Evolutionary conservation across 1,140 invertebrate genomes (phyloP), one percentile per base, ranked within the genome.

Genomic region (Drosophila virilis): DNA sequence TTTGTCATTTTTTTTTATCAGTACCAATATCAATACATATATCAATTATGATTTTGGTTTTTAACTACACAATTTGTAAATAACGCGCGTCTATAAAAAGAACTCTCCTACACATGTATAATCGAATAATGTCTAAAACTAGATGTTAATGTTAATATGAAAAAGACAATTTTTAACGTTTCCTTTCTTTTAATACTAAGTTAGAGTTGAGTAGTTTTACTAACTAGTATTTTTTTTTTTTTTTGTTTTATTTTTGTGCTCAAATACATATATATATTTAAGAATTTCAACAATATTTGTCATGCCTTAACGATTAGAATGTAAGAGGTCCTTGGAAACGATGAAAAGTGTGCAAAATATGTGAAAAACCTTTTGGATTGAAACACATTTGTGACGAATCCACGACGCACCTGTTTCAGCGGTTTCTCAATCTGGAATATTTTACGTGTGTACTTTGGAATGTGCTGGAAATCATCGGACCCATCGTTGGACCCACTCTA

Each of bases 51-150:
- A 54, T 78, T 81, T 85, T 71, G 66, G 74, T 80, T 73, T 65
- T 67, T 58, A 70, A 75, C 75, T 86, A 83, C 76, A 68, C 72
- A 79, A 51, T 70, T 70, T 88, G 79, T 88, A 86, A 82, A 78
- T 75, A 86, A 86, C 81, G 66, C 74, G 58, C 69, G 69, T 80
- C 77, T 84, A 85, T 84, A 60, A 71, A 85, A 86, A 86, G 78
- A 86, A 60, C 13, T 43, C 33, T 78, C 43, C 82, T 86, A 86
- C 69, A 88, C 66, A 88, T 88, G 72, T 86, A 86, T 80, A 89
- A 89, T 88, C 84, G 83, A 89, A 89, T 88, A 80, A 80, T 69
- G 66, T 51, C 86, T 90, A 88, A 35, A 83, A 48, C 76, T 86
- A 89, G 13, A 64, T 83, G 79, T 89, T 88, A 89, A 71, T 65